Base-by-base conservation (phyloP, 2,888 invertebrate species). In the Mimas tiliae region DNA sequence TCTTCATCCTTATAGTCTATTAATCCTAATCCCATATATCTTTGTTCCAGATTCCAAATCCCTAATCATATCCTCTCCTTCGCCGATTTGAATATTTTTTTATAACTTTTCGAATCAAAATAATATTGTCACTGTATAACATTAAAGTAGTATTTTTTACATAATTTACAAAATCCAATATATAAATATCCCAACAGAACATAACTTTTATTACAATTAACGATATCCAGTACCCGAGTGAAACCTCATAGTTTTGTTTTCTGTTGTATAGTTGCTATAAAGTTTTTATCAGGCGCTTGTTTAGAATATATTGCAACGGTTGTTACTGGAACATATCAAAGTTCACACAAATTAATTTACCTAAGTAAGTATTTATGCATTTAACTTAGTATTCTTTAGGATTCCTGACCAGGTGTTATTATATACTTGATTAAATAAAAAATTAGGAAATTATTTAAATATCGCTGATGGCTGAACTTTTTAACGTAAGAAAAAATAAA, bases 11-110 rank as follows among this genome's bases (percentile, higher is more conserved):
- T 21, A 38, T 19, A 7, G 4, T 3, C 27, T 62, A 12, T 38
- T 21, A 50, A 12, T 52, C 51, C 62, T 65, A 50, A 67, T 52
- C 67, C 65, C 63, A n/a, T 16, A 33, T 64, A 27, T 71, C 9
- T 9, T 65, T 58, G 62, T 74, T 74, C 19, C 74, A 74, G 74
- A 70, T 72, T 12, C 68, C 62, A 66, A 67, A 34, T 64, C 21
- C 63, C 62, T 62, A 12, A 16, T 58, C 38, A 16, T 34, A 55
- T 9, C 34, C 9, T 21, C 42, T 11, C 19, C 58, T 12, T 12
- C 38, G 38, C 4, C 38, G 16, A 6, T 6, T 6, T 58, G 42
- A 58, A 42, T 4, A 14, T 58, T 42, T 42, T n/a, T 42, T 19
- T 42, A 19, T 6, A 1, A 19, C 16, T 55, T 58, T 16, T 58